Percentiles rank a stretch among this genome's conserved stretches.
These are phyloP conservation scores for Actinernus sp. DNA, from an alignment of 92 coral and sea anemone species.

Conservation along the genomic window DNA sequence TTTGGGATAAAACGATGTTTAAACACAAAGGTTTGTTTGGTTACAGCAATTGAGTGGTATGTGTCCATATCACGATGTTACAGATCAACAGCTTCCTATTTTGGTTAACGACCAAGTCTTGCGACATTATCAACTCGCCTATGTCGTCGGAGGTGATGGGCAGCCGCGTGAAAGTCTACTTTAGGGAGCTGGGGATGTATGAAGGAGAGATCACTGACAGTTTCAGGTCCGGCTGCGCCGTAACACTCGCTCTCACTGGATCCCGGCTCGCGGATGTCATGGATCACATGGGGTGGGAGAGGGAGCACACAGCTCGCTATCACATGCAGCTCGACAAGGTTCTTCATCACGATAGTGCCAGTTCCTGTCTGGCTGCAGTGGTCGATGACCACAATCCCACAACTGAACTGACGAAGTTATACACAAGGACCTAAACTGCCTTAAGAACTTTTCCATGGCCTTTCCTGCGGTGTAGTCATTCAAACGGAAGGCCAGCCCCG, in stretches of 20 bases:
- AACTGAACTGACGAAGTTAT: constrained; percentile 5
- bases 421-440: constrained; percentile 15
- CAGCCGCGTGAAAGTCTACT: constrained; percentile 12
- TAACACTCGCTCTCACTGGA: constrained; percentile 18
- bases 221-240: constrained; percentile 27
- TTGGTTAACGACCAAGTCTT: constrained; percentile 7
- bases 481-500: constrained; percentile 16
- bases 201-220: constrained; percentile 32
- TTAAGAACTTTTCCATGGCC: constrained; percentile 14
- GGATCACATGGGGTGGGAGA: too few relatives aligned
- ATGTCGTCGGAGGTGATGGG: constrained; percentile 27
- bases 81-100: constrained; percentile 18
- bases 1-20: too few relatives aligned
- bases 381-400: constrained; percentile 23
- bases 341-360: constrained; percentile 22
- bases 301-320: constrained; percentile 21
- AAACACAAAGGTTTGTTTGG: constrained; percentile 1
- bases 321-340: constrained; percentile 32
- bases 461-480: constrained; percentile 1
- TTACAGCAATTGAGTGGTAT: constrained; percentile 20
- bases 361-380: constrained; percentile 16
- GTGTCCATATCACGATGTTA: constrained; percentile 22
- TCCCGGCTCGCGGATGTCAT: constrained; percentile 20
- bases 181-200: constrained; percentile 13
- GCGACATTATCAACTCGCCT: constrained; percentile 4